A percentile compares a stretch with the other conserved stretches of the same genome.
These are phyloP conservation scores for Lepisosteus osseus DNA, from an alignment of 2,113 vertebrate genomes.

Conservation along the genomic window DNA sequence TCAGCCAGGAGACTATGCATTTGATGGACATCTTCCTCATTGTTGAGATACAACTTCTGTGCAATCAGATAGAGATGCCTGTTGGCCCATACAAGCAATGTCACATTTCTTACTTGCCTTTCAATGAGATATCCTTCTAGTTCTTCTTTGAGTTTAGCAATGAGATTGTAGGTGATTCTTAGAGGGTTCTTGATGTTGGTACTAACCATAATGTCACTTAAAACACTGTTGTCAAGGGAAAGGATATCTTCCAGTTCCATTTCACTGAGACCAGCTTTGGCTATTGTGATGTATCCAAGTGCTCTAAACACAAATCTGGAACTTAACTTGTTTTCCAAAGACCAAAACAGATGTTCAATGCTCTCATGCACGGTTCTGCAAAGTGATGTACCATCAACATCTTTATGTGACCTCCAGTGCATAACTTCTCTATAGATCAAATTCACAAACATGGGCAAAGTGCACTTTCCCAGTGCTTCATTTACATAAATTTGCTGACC, in stretches of 20 bases:
- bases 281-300: slow-evolving; percentile 94
- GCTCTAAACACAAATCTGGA: slow-evolving; percentile 85
- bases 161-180: slow-evolving; percentile 86
- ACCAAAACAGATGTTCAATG: slow-evolving; percentile 94
- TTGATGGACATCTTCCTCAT: slow-evolving; percentile 82
- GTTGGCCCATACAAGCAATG: slow-evolving; percentile 93
- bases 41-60: slow-evolving; percentile 91
- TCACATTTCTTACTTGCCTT: slow-evolving; percentile 87
- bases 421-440: slow-evolving; percentile 92
- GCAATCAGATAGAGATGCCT: slow-evolving; percentile 94
- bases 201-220: slow-evolving; percentile 79
- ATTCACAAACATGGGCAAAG: slow-evolving; percentile 96
- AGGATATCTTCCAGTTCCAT: slow-evolving; percentile 94
- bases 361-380: slow-evolving; percentile 93
- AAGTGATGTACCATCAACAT: slow-evolving; percentile 90
- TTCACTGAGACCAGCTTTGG: slow-evolving; percentile 89
- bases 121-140: slow-evolving; percentile 90
- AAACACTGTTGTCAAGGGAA: slow-evolving; percentile 91
- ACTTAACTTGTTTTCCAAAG: slow-evolving; percentile 85
- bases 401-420: slow-evolving; percentile 94
- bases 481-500: slow-evolving; percentile 98
- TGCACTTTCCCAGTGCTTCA: slow-evolving; percentile 91
- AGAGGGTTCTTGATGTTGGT: slow-evolving; percentile 78
- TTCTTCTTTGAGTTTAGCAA: slow-evolving; percentile 91
- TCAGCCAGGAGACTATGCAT: slow-evolving; percentile 94